Evolutionary conservation across 1,140 invertebrate genomes (phyloP), one percentile per base, ranked within the genome.

Genomic region (Leptoteleia sp.): DNA sequence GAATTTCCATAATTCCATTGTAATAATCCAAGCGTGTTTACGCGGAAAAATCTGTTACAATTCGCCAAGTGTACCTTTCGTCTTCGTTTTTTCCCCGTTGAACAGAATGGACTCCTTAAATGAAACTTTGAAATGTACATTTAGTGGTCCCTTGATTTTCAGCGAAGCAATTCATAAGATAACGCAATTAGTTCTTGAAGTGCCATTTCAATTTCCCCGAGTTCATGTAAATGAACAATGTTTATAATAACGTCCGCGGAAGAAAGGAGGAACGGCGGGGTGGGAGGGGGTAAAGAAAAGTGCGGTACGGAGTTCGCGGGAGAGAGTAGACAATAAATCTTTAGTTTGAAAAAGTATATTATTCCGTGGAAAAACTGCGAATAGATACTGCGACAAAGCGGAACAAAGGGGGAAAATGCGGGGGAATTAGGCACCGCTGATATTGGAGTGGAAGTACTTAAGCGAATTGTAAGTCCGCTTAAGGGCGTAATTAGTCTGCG

Each of bases 401-500:
- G 70, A 65, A 73, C 70, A 62, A 76, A 67, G 38, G 61, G 16
- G 11, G 27, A 38, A 61, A 61, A 59, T 43, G 17, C 16, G 57
- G 29, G 47, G 25, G 62, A 64, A 70, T 72, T 64, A 77, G 65
- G 61, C 50, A 50, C 42, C 29, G 59, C 47, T 35, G 62, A 40
- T 33, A 68, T 47, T 61, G 27, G 38, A 70, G 57, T 57, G 54
- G 55, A 47, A 64, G 47, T 59, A 40, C 52, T 72, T 45, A 62
- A 72, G 47, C 61, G 70, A 73, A 47, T 70, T 37, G 73, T 50
- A 48, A 57, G 55, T 64, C 54, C 52, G 29, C 79, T 83, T 83
- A 82, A 84, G 73, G 78, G 82, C 76, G 75, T 86, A 86, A 87
- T 86, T 87, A 87, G 83, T 81, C 47, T 38, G 52, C 52, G 79